Evolutionary conservation across 2,888 invertebrate species (phyloP).

Genomic region (Athripsodes cinereus): DNA sequence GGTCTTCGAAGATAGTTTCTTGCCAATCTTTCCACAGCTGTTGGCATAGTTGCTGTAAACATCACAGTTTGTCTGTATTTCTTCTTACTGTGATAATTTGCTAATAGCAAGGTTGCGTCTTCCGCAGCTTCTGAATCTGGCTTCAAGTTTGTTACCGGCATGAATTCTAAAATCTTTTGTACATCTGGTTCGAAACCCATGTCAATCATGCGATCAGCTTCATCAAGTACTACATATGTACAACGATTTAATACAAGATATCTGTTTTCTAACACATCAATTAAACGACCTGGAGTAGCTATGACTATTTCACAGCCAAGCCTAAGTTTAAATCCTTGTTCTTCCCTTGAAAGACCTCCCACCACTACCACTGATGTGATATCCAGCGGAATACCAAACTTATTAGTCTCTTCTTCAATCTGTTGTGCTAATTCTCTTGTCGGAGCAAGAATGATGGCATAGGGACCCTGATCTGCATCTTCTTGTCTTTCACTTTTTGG

Average conservation of each 20-base stretch:
- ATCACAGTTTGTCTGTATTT: slow-evolving; percentile 99
- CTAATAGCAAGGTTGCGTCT: slow-evolving; percentile 82
- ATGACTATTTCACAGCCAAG: slow-evolving; percentile 99
- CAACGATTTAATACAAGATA: slow-evolving; percentile 96
- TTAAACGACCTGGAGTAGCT: slow-evolving; percentile 98
- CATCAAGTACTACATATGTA: slow-evolving; percentile 93
- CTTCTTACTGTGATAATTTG: slow-evolving; percentile 92
- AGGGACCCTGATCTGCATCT: slow-evolving; percentile 93
- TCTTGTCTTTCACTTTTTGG: slow-evolving; percentile 92
- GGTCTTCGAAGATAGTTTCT: slow-evolving; percentile 91
- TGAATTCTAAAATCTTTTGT: slow-evolving; percentile 93
- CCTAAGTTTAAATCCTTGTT: slow-evolving; percentile 93
- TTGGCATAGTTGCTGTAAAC: slow-evolving; percentile 99
- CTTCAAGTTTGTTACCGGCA: slow-evolving; percentile 97
- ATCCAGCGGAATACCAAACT: slow-evolving; percentile 90
- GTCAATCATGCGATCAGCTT: slow-evolving; percentile 99
- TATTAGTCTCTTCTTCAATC: slow-evolving; percentile 97
- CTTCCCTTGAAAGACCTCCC: slow-evolving; percentile 95
- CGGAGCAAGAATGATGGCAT: slow-evolving; percentile 97
- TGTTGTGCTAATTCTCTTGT: slow-evolving; percentile 99
- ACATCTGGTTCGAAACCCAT: slow-evolving; percentile 99
- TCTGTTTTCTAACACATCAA: slow-evolving; percentile 96
- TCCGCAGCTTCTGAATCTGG: slow-evolving; percentile 98
- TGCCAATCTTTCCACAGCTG: slow-evolving; percentile 94
- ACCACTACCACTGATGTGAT: slow-evolving; percentile 96